These are phyloP conservation scores for Chanos chanos DNA, from an alignment of 2,797 vertebrate genomes.

Conservation along the genomic window DNA sequence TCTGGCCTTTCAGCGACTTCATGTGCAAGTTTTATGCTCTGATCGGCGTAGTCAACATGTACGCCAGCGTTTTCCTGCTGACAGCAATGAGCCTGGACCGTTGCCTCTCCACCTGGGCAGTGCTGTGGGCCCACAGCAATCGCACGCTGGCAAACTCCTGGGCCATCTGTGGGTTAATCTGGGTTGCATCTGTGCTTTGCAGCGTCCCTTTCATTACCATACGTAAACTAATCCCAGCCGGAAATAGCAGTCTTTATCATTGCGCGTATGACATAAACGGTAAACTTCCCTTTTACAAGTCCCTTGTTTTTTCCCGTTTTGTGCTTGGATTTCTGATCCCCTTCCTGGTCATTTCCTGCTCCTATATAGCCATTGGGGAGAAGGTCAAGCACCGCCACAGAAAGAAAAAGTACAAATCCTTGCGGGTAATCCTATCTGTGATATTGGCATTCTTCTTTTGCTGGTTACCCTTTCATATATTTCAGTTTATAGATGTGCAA, in stretches of 20 bases:
- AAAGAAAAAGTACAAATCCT: slow-evolving; percentile 41
- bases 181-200: slow-evolving; percentile 50
- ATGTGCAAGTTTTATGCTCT: slow-evolving; percentile 58
- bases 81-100: slow-evolving; percentile 64
- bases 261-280: neutral
- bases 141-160: slow-evolving; percentile 58
- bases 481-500: neutral
- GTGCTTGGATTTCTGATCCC: slow-evolving; percentile 64
- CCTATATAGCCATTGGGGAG: slow-evolving; percentile 55
- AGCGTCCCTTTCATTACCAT: slow-evolving; percentile 46
- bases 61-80: slow-evolving; percentile 63
- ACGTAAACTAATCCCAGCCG: accelerated
- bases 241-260: accelerated
- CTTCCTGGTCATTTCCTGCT: slow-evolving; percentile 54
- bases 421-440: slow-evolving; percentile 54
- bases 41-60: slow-evolving; percentile 54
- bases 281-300: slow-evolving; percentile 43
- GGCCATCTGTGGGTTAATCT: slow-evolving; percentile 43
- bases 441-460: slow-evolving; percentile 67
- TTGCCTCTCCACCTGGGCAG: slow-evolving; percentile 57
- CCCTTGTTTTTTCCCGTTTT: slow-evolving; percentile 48
- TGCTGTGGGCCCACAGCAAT: slow-evolving; percentile 66
- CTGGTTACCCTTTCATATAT: slow-evolving; percentile 65
- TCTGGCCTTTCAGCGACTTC: slow-evolving; percentile 49
- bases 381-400: slow-evolving; percentile 39